A percentile compares a stretch with the other conserved stretches of the same genome.
Evolutionary conservation across 2,888 invertebrate species (phyloP).

Genomic region (Apamea crenata): DNA sequence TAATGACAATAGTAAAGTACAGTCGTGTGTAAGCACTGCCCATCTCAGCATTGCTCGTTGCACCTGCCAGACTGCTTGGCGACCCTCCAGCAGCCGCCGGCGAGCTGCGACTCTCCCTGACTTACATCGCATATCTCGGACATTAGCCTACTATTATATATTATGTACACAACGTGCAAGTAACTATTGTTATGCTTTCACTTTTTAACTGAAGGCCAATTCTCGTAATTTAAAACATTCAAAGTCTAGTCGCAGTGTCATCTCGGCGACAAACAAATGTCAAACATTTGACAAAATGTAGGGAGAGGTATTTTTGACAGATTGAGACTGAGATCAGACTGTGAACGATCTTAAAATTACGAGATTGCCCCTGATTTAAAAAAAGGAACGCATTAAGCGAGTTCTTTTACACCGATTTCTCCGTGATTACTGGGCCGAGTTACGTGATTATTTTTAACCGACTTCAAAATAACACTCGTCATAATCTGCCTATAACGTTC

Average conservation of each 20-base stretch:
- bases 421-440: too few relatives aligned
- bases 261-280: too few relatives aligned
- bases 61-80: constrained; percentile 47
- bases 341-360: too few relatives aligned
- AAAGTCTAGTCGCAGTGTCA: too few relatives aligned
- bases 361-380: too few relatives aligned
- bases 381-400: too few relatives aligned
- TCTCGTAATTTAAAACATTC: too few relatives aligned
- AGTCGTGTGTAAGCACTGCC: not conserved
- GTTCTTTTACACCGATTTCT: too few relatives aligned
- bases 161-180: not conserved
- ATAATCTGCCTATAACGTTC: not conserved
- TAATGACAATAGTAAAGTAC: constrained; percentile 8
- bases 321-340: too few relatives aligned
- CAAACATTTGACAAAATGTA: too few relatives aligned
- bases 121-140: constrained; percentile 11
- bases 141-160: not conserved
- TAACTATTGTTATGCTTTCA: constrained; percentile 5
- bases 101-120: not conserved
- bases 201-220: not conserved
- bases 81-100: constrained; percentile 29
- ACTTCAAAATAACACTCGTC: not conserved
- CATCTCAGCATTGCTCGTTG: not conserved
- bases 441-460: not conserved
- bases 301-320: too few relatives aligned